These are phyloP conservation scores for Phoenicopterus ruber DNA, from an alignment of 2,113 vertebrate species.

Conservation along the genomic window DNA sequence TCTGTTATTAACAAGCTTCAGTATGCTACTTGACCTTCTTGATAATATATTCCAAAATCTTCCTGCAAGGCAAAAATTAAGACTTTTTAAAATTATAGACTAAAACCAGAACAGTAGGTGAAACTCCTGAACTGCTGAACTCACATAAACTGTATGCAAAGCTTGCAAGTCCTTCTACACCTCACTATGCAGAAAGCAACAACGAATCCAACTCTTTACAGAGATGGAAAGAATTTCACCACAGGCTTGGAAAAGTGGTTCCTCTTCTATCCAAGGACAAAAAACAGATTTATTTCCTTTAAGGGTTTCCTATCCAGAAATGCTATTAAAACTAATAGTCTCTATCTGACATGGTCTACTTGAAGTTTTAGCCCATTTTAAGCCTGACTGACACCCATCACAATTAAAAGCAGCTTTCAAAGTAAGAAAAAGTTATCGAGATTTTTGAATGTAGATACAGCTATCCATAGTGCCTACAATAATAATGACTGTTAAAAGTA, in stretches of 20 bases:
- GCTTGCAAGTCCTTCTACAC: neutral
- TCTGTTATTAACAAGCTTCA: neutral
- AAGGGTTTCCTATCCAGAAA: neutral
- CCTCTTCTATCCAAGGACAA: neutral
- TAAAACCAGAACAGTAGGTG: neutral
- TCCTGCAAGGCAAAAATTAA: neutral
- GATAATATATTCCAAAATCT: neutral
- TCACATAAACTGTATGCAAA: neutral
- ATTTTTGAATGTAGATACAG: neutral
- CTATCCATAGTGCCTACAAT: neutral
- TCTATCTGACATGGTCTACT: neutral
- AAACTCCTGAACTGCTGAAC: neutral
- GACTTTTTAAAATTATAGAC: neutral
- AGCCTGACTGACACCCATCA: neutral
- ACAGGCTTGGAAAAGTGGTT: neutral
- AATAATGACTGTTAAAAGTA: neutral
- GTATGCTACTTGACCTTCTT: neutral
- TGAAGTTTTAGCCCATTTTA: neutral
- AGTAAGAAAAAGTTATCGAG: neutral
- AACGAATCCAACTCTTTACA: neutral
- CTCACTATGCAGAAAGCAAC: neutral
- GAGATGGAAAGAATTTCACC: constrained; percentile 40
- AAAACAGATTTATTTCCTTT: neutral
- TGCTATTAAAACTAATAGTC: neutral
- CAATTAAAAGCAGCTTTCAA: neutral